These are phyloP conservation scores for Liasis olivaceus DNA, from an alignment of 2,797 vertebrate species.

Conservation along the genomic window DNA sequence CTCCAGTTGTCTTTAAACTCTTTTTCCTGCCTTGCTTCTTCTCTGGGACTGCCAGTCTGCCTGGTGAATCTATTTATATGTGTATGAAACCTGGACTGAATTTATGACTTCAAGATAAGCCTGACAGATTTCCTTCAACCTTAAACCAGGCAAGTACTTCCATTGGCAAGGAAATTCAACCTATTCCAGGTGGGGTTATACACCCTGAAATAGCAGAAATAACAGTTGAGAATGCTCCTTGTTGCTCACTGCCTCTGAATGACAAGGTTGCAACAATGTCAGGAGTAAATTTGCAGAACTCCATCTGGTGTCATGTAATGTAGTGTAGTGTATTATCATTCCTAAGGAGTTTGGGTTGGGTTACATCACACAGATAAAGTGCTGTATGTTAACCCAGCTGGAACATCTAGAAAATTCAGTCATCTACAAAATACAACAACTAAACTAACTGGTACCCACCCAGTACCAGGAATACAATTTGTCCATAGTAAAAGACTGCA, in stretches of 20 bases:
- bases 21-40: neutral
- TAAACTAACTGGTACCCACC: no score
- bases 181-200: neutral
- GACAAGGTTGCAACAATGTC: neutral
- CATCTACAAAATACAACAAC: no score
- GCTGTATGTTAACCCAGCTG: no score
- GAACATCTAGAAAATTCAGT: no score
- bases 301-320: no score
- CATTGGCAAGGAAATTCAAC: neutral
- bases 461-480: no score
- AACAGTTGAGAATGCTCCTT: neutral
- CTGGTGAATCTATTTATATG: neutral
- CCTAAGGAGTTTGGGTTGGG: no score
- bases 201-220: neutral
- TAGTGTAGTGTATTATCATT: no score
- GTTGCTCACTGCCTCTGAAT: neutral
- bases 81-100: neutral
- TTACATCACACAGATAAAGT: no score
- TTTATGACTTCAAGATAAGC: neutral
- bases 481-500: no score
- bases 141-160: neutral
- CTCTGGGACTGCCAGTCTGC: neutral
- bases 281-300: neutral
- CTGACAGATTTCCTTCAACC: neutral
- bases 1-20: no score